Evolutionary conservation across 1,140 invertebrate species (phyloP).

Genomic region (Aphis craccivora): DNA sequence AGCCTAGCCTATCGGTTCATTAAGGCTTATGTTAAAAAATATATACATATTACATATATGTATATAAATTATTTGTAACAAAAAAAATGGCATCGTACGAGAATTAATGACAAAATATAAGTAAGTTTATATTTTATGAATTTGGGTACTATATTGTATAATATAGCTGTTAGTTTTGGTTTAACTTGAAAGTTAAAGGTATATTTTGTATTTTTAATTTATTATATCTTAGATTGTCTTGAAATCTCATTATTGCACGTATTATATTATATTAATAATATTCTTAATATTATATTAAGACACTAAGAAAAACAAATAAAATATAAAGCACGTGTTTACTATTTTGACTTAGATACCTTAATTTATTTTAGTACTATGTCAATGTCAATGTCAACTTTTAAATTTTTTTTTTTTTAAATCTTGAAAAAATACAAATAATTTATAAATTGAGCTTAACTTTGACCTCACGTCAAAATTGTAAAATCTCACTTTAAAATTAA

Average conservation of each 20-base stretch:
- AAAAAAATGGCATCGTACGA: too few relatives aligned
- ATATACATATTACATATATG: too few relatives aligned
- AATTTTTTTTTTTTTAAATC: background rate
- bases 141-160: too few relatives aligned
- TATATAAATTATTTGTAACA: too few relatives aligned
- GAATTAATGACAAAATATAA: too few relatives aligned
- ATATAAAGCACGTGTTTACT: background rate
- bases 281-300: too few relatives aligned
- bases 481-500: background rate
- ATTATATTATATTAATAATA: too few relatives aligned
- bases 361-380: constrained; percentile 2
- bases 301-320: background rate
- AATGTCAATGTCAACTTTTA: background rate
- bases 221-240: background rate
- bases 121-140: too few relatives aligned
- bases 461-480: background rate
- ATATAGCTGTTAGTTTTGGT: too few relatives aligned
- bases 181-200: too few relatives aligned
- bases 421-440: constrained; percentile 8
- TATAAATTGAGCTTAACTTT: background rate
- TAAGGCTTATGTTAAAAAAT: too few relatives aligned
- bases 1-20: too few relatives aligned
- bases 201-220: background rate
- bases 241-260: background rate
- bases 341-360: background rate